phyloP scores from a whole-genome alignment of 1,140 invertebrate species.

The Orussus abietinus region DNA sequence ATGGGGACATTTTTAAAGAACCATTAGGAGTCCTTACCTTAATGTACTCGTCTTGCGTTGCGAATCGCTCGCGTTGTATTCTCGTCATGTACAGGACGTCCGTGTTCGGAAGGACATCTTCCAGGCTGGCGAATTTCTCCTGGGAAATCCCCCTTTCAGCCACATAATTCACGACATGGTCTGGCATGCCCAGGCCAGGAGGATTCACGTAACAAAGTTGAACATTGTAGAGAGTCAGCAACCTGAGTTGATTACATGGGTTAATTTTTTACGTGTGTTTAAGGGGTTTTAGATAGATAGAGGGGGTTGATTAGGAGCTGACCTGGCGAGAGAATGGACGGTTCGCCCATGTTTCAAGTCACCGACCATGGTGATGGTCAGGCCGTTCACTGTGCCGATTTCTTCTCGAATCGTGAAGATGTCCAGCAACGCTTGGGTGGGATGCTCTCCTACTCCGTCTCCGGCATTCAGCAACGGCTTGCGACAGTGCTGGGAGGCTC shows the following conservation, averaged over 20 bases:
- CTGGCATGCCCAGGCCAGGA: conserved; percentile 83
- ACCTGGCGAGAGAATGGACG: conserved; percentile 92
- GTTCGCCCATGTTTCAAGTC: conserved; percentile 97
- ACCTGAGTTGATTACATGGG: conserved; percentile 40
- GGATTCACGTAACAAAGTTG: conserved; percentile 88
- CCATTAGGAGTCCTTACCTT: conserved; percentile 59
- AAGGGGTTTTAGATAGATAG: neutral
- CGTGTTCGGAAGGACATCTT: conserved; percentile 84
- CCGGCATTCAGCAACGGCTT: conserved; percentile 97
- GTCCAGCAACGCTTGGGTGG: conserved; percentile 95
- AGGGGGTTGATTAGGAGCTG: neutral
- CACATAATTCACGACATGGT: conserved; percentile 77
- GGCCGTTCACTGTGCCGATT: conserved; percentile 95
- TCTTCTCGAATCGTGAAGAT: conserved; percentile 98
- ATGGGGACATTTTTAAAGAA: conserved; percentile 8
- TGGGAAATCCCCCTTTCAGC: conserved; percentile 73
- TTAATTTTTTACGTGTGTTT: neutral
- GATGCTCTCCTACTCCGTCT: conserved; percentile 97
- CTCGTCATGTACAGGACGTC: conserved; percentile 98
- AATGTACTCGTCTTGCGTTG: conserved; percentile 79
- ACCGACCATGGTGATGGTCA: conserved; percentile 91
- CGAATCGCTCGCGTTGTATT: conserved; percentile 93
- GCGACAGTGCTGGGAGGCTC: conserved; percentile 73
- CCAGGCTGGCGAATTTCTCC: conserved; percentile 67
- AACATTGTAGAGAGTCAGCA: conserved; percentile 88